Evolutionary conservation across 1,140 invertebrate species (phyloP).

Genomic region (Matsumurasca onukii): DNA sequence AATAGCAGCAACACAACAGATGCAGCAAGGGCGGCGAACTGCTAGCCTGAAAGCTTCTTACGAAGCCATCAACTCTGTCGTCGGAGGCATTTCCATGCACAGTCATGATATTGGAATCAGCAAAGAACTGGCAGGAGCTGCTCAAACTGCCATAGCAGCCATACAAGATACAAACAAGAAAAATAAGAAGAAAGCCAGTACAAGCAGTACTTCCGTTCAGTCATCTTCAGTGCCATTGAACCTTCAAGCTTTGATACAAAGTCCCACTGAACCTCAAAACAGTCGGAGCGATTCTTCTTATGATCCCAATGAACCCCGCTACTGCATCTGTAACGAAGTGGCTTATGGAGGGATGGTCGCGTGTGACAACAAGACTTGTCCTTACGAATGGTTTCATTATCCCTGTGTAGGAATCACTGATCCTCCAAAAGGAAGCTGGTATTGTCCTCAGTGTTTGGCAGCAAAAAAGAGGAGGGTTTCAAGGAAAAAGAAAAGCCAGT

Average conservation of each 20-base stretch:
- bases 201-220: slow-evolving; percentile 45
- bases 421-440: slow-evolving; percentile 98
- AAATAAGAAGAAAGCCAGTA: slow-evolving; percentile 59
- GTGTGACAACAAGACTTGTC: slow-evolving; percentile 97
- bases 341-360: slow-evolving; percentile 99
- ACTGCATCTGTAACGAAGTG: slow-evolving; percentile 97
- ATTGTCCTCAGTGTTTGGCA: slow-evolving; percentile 91
- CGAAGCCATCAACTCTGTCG: slow-evolving; percentile 73
- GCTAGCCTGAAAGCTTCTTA: slow-evolving; percentile 94
- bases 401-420: slow-evolving; percentile 94
- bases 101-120: slow-evolving; percentile 60
- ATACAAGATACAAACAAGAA: slow-evolving; percentile 67
- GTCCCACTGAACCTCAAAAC: slow-evolving; percentile 38
- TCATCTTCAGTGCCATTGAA: slow-evolving; percentile 47
- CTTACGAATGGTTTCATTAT: slow-evolving; percentile 99
- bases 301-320: slow-evolving; percentile 92
- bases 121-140: slow-evolving; percentile 71
- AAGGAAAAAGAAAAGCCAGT: slow-evolving; percentile 63
- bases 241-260: slow-evolving; percentile 42
- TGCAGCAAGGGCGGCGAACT: slow-evolving; percentile 91
- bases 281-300: slow-evolving; percentile 58
- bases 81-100: slow-evolving; percentile 50
- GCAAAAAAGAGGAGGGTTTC: slow-evolving; percentile 84
- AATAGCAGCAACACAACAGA: slow-evolving; percentile 95
- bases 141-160: slow-evolving; percentile 75